Base-by-base conservation (phyloP, 2,797 vertebrate species). In the Cynodonichthys magdalenae region DNA sequence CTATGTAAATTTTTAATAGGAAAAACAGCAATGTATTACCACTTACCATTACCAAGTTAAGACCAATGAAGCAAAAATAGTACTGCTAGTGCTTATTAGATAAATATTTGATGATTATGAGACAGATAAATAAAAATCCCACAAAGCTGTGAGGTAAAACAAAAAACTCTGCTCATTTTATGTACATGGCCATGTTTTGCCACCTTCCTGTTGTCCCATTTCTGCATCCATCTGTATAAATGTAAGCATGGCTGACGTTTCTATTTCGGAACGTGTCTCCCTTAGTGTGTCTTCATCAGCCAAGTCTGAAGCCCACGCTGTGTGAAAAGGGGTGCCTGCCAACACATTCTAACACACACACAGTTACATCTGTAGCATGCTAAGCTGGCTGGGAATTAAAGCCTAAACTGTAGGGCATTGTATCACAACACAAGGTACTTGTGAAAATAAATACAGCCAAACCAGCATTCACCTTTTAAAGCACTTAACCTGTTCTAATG, bases 231-330 rank as follows among this genome's bases (percentile, higher is more conserved):
- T 84, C 77, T 87, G 70, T 68, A 53, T 64, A 60, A 52, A 77
- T 72, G 77, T 12, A 67, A 77, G 75, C 29, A 19, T 56, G 75
- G 65, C 78, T 79, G 76, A 83, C 66, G 75, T 75, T 85, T 89
- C 84, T 83, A 83, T 90, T 89, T 89, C 69, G 0, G 63, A 80
- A 75, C 27, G 75, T 72, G 81, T 83, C 70, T 86, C 75, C 82
- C 74, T 73, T 52, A 59, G 56, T 41, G 75, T 73, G 80, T 83
- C 69, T 83, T 81, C 52, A 24, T 69, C 69, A n/a, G 90, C 83
- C 87, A 89, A 86, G 79, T 88, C 86, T 82, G 75, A 75, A 67
- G 84, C 87, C 87, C 87, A 88, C 86, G 74, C 80, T 69, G 72
- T 81, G 81, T 74, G 75, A 77, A 82, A 57, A 49, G 29, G 46